Conservation (phyloP, 2,888 invertebrate species). For the Gastracanthus pulcherrimus region DNA sequence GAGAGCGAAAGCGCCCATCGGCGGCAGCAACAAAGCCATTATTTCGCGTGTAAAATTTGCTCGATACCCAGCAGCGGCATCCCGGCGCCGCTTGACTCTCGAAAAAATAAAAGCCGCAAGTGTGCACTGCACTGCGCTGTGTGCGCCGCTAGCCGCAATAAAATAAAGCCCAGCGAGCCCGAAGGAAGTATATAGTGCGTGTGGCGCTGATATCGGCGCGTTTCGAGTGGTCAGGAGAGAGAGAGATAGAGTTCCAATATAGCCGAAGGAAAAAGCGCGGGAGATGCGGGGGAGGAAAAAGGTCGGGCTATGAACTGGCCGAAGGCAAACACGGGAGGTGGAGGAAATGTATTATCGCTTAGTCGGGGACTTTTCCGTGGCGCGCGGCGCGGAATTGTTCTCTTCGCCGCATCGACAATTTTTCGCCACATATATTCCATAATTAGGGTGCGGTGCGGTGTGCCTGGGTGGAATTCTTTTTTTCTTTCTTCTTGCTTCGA, state of each 20-base stretch:
- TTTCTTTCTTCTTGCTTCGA: too few species aligned
- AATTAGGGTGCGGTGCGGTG: neutral
- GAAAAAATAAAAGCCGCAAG: conserved; percentile 26
- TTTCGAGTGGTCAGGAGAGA: conserved; percentile 72
- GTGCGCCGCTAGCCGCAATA: conserved; percentile 23
- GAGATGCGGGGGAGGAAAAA: too few species aligned
- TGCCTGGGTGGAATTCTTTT: neutral
- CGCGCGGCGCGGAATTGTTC: neutral
- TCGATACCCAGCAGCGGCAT: neutral
- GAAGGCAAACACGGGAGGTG: conserved; percentile 24
- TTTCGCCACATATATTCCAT: conserved; percentile 19
- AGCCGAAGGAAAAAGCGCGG: conserved; percentile 60
- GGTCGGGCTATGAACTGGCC: neutral
- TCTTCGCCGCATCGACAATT: neutral
- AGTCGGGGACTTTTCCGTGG: conserved; percentile 25
- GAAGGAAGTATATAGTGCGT: conserved; percentile 53
- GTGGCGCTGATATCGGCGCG: conserved; percentile 73
- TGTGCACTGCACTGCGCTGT: neutral
- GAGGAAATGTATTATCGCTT: conserved; percentile 48
- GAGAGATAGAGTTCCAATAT: conserved; percentile 73
- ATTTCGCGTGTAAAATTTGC: conserved; percentile 39
- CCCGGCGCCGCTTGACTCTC: neutral
- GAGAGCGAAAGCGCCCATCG: neutral
- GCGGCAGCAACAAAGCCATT: conserved; percentile 3
- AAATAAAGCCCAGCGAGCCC: conserved; percentile 58